Conservation (phyloP, 2,797 vertebrate genomes). For the Chaetophractus vellerosus region DNA sequence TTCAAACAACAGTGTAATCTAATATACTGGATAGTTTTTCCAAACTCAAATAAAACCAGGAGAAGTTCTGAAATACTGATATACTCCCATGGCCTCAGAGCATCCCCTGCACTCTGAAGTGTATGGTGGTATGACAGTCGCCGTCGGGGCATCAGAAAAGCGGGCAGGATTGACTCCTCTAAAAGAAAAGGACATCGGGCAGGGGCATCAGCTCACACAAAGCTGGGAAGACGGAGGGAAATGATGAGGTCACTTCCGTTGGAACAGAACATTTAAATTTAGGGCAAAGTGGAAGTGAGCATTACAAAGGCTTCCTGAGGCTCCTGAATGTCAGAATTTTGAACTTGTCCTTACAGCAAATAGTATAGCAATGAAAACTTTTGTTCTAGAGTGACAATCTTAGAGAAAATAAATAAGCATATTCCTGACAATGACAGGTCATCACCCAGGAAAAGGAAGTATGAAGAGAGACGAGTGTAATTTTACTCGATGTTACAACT, state of each 20-base stretch:
- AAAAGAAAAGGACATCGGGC: not conserved
- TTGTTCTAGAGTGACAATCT: not conserved
- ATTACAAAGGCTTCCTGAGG: not conserved
- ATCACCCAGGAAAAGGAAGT: not conserved
- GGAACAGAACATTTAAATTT: not conserved
- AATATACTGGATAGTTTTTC: not conserved
- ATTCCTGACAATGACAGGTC: not conserved
- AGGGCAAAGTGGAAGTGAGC: not conserved
- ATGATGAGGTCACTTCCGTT: fast-evolving
- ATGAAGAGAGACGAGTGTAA: not conserved
- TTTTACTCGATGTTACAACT: not conserved
- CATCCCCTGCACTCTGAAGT: not conserved
- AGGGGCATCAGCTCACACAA: too few relatives aligned
- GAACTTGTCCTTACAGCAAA: not conserved
- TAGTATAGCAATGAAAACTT: not conserved
- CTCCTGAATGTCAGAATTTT: not conserved
- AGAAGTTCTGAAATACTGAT: not conserved
- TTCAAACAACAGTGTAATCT: not conserved
- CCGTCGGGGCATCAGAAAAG: fast-evolving
- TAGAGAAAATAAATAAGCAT: not conserved
- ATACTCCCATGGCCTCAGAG: not conserved
- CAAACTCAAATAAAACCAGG: not conserved
- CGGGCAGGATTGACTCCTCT: not conserved
- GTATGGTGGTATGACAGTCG: fast-evolving
- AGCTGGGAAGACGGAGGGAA: too few relatives aligned